Base-by-base conservation (phyloP, 2,797 vertebrate genomes). In the Pogoniulus pusillus region DNA sequence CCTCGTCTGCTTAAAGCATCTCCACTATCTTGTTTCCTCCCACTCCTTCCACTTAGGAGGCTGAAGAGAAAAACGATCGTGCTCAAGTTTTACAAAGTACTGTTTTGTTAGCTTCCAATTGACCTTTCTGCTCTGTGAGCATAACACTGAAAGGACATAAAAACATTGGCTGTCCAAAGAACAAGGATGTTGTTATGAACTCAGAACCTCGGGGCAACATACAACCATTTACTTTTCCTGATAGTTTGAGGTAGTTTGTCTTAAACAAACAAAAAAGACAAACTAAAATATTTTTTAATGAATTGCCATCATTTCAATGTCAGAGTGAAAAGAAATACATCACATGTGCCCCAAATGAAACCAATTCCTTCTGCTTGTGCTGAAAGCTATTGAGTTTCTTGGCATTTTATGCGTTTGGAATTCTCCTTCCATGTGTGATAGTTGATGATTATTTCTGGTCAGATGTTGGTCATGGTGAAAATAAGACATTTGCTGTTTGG, bases 61-160 rank as follows among this genome's bases (percentile, higher is more conserved):
- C 54, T 84, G 53, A 82, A 89, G 30, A 89, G 85, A 70, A 86
- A 89, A 84, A 75, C 62, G 43, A 29, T 87, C 9, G 0, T 71
- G 26, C 27, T 89, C 18, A n/a, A 58, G 29, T 55, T 76, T 70
- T 81, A 59, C 19, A 87, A 89, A 93, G 71, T 82, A 39, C 66
- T 85, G 49, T 77, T 91, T 82, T 92, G 75, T 93, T 87, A 64
- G 79, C 53, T 88, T 94, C 74, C 65, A 75, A 0, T 43, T 96
- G 90, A 89, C 84, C 82, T 87, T 92, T 96, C 65, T n/a, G 27
- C 55, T 87, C 65, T 68, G 45, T 34, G 62, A 90, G 12, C 41
- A 10, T 77, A 62, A 54, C n/a, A 11, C 8, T 68, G 34, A 89
- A 90, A 87, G 41, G 53, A 54, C 6, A 29, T 59, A 51, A 76